Conservation (phyloP, 2,797 vertebrate species). For the Enteromius trimaculatus region DNA sequence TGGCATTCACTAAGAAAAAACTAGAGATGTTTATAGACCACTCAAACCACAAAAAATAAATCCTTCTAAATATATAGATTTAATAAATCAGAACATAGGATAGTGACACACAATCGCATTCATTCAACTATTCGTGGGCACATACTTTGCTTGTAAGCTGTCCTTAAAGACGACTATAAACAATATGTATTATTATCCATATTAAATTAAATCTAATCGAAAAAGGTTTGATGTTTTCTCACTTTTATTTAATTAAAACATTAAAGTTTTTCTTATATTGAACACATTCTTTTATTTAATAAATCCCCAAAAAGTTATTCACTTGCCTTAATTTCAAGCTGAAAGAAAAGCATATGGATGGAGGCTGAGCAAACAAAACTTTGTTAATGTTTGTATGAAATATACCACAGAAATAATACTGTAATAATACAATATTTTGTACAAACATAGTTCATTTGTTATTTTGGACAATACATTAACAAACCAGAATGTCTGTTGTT, state of each 20-base stretch:
- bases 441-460: neutral
- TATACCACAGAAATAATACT: neutral
- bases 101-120: neutral
- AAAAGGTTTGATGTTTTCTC: neutral
- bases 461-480: neutral
- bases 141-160: too few species aligned
- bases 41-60: neutral
- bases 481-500: constrained; percentile 1
- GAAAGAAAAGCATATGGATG: neutral
- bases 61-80: neutral
- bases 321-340: neutral
- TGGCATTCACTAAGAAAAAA: neutral
- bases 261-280: neutral
- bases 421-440: too few species aligned
- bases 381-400: neutral
- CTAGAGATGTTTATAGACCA: neutral
- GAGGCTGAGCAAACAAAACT: neutral
- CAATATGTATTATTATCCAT: neutral
- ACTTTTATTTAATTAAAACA: neutral
- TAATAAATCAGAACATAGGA: neutral
- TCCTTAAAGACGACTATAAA: neutral
- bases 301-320: neutral
- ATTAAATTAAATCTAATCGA: neutral
- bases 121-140: neutral
- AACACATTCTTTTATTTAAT: neutral